Conservation (phyloP, 2,113 vertebrate genomes). For the Solea solea region DNA sequence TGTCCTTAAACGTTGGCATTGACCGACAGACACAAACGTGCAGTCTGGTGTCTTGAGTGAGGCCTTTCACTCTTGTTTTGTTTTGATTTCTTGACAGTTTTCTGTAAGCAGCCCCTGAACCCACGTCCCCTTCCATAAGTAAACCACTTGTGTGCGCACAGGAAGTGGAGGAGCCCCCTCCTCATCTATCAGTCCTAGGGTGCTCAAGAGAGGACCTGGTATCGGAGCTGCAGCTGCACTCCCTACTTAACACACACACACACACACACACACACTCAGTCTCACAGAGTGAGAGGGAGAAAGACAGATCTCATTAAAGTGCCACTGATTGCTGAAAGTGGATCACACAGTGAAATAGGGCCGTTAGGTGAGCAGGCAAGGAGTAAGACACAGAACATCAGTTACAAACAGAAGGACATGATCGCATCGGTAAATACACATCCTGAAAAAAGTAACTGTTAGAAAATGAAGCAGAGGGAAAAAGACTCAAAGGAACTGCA, state of each 20-base stretch:
- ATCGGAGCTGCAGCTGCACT: conserved; percentile 61
- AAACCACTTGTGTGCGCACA: conserved; percentile 32
- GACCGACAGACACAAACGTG: too few relatives aligned
- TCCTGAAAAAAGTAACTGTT: conserved; percentile 3
- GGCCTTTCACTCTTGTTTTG: background rate
- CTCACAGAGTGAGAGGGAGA: background rate
- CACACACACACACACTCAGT: conserved; percentile 11
- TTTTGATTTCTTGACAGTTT: background rate
- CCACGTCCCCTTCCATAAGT: conserved; percentile 5
- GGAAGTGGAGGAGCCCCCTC: conserved; percentile 30
- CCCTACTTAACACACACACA: conserved; percentile 18
- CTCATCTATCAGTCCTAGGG: conserved; percentile 12
- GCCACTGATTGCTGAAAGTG: too few relatives aligned
- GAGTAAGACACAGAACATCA: conserved; percentile 22
- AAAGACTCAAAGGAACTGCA: conserved; percentile 17
- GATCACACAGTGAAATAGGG: conserved; percentile 14
- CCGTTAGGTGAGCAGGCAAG: conserved; percentile 9
- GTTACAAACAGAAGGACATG: conserved; percentile 1
- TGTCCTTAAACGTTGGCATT: background rate
- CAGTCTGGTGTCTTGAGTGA: too few relatives aligned
- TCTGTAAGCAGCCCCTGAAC: conserved; percentile 7
- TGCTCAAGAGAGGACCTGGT: conserved; percentile 54
- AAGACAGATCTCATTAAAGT: conserved; percentile 36
- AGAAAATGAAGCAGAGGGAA: background rate
- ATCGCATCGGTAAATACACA: conserved; percentile 38